These are phyloP conservation scores for Erebia aethiops DNA, from an alignment of 2,888 invertebrate species.

Conservation along the genomic window DNA sequence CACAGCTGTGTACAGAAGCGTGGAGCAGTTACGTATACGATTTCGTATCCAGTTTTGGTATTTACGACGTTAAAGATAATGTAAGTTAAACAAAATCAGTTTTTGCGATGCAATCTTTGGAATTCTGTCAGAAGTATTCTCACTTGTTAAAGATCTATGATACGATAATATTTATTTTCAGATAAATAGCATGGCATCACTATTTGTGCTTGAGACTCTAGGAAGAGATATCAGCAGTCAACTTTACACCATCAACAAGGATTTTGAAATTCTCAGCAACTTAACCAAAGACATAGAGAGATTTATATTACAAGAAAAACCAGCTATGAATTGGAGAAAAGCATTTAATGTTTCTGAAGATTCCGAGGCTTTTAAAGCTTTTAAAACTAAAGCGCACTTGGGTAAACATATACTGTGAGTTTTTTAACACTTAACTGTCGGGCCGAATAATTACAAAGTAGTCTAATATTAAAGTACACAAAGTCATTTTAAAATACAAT, in stretches of 20 bases:
- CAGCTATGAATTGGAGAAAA: slow-evolving; percentile 54
- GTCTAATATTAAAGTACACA: neutral
- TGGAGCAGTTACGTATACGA: slow-evolving; percentile 72
- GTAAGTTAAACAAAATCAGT: slow-evolving; percentile 53
- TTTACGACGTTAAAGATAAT: slow-evolving; percentile 66
- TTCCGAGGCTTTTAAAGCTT: slow-evolving; percentile 57
- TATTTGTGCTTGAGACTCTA: slow-evolving; percentile 71
- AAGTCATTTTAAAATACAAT: neutral
- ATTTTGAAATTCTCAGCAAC: slow-evolving; percentile 61
- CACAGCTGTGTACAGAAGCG: slow-evolving; percentile 61
- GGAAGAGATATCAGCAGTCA: slow-evolving; percentile 68
- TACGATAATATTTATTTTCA: slow-evolving; percentile 44
- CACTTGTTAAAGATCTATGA: neutral
- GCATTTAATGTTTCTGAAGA: slow-evolving; percentile 55
- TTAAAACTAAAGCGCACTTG: slow-evolving; percentile 54
- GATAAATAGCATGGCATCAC: slow-evolving; percentile 76
- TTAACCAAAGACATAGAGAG: slow-evolving; percentile 55
- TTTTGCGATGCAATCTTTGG: too few species aligned
- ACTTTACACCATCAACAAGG: slow-evolving; percentile 65
- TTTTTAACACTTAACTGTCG: slow-evolving; percentile 19
- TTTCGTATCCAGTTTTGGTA: slow-evolving; percentile 66
- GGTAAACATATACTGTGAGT: slow-evolving; percentile 73
- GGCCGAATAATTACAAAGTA: neutral
- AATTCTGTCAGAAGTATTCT: too few species aligned
- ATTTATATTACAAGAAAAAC: slow-evolving; percentile 47